Evolutionary conservation across 2,888 invertebrate genomes (phyloP).

Genomic region (Dryobota labecula): DNA sequence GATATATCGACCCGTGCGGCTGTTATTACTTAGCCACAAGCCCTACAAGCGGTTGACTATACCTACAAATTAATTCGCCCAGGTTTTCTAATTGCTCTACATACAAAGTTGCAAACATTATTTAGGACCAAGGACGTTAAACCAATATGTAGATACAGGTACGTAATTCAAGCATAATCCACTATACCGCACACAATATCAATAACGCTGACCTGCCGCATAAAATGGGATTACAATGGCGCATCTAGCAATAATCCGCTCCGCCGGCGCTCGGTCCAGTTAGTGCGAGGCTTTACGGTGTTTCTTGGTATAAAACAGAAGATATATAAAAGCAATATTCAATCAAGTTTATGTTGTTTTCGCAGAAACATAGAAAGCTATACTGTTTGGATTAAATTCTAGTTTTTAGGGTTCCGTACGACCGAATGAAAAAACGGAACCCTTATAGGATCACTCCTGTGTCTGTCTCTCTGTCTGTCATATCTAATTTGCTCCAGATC

Average conservation of each 20-base stretch:
- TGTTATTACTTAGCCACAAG: too few species aligned
- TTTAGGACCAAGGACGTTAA: background rate
- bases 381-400: conserved; percentile 21
- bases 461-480: too few species aligned
- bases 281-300: conserved; percentile 23
- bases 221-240: conserved; percentile 57
- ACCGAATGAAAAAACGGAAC: too few species aligned
- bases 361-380: background rate
- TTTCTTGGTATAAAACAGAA: conserved; percentile 34
- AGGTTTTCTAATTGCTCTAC: too few species aligned
- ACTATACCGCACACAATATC: conserved; percentile 46
- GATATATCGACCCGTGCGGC: too few species aligned
- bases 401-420: too few species aligned
- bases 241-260: conserved; percentile 44
- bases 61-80: background rate
- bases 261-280: conserved; percentile 27
- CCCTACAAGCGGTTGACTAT: background rate
- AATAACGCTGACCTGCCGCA: conserved; percentile 29
- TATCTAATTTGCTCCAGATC: too few species aligned
- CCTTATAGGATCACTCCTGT: too few species aligned
- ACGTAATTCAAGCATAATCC: conserved; percentile 15
- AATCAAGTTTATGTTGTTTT: conserved; percentile 45
- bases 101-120: background rate
- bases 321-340: conserved; percentile 33
- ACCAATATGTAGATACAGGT: conserved; percentile 24